Percentiles rank a stretch among this genome's conserved stretches.
Evolutionary conservation across 35 echinoderm and acorn worm species (phyloP).

Genomic region (Apostichopus parvimensis): DNA sequence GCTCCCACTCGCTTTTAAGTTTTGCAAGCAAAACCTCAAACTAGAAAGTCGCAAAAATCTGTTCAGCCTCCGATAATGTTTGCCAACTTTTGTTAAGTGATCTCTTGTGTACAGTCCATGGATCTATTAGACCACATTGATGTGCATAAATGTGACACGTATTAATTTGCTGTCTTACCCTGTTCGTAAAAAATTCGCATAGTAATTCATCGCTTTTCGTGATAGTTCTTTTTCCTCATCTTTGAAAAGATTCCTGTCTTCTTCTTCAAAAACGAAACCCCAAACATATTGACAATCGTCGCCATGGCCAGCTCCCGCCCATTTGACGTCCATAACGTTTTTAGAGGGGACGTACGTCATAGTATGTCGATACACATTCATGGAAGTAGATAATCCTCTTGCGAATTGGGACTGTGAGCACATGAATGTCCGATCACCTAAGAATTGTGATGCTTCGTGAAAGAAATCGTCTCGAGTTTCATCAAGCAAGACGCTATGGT

Average conservation of each 20-base stretch:
- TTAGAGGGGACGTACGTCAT: slow-evolving; percentile 14
- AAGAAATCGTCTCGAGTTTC: slow-evolving; percentile 17
- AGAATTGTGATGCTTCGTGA: neutral
- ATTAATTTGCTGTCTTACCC: slow-evolving; percentile 33
- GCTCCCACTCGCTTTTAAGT: too few relatives aligned
- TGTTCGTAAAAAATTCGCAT: slow-evolving; percentile 38
- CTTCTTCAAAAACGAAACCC: neutral
- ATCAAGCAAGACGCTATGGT: neutral
- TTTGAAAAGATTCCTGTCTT: neutral
- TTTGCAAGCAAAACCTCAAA: too few relatives aligned
- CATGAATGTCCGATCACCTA: slow-evolving; percentile 4
- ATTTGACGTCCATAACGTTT: slow-evolving; percentile 24
- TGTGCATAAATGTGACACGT: neutral
- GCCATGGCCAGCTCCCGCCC: slow-evolving; percentile 45
- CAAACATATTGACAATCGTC: slow-evolving; percentile 16
- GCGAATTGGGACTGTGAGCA: slow-evolving; percentile 28
- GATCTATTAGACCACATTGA: too few relatives aligned
- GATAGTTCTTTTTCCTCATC: slow-evolving; percentile 24
- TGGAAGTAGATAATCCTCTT: neutral
- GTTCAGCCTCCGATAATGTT: too few relatives aligned
- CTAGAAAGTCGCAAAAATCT: too few relatives aligned
- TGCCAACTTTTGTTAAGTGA: too few relatives aligned
- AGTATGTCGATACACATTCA: slow-evolving; percentile 20
- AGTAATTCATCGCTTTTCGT: slow-evolving; percentile 1
- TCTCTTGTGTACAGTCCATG: too few relatives aligned